phyloP scores from a whole-genome alignment of 2,113 vertebrate species.

The Hyaena hyaena region DNA sequence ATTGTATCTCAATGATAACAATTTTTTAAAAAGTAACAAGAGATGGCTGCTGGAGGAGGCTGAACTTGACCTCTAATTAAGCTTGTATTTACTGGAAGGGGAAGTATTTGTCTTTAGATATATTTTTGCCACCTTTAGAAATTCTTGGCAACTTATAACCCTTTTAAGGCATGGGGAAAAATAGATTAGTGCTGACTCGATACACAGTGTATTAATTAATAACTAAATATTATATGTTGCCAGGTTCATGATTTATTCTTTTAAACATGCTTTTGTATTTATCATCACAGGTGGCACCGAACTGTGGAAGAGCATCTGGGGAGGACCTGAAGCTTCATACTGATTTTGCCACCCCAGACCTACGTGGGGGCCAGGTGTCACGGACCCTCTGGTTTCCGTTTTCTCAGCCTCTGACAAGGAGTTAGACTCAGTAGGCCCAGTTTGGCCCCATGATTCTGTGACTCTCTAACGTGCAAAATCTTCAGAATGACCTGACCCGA shows the following conservation, averaged over 20 bases:
- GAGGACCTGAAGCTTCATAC: neutral
- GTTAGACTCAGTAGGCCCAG: neutral
- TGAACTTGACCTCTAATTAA: neutral
- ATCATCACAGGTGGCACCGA: neutral
- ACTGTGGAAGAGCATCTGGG: neutral
- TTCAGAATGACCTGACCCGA: slow-evolving; percentile 57
- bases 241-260: neutral
- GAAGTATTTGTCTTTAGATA: slow-evolving; percentile 19
- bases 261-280: neutral
- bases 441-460: neutral
- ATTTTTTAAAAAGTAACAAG: neutral
- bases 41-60: neutral
- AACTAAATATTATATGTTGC: slow-evolving; percentile 39
- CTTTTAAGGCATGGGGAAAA: slow-evolving; percentile 17
- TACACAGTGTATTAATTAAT: slow-evolving; percentile 46
- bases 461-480: slow-evolving; percentile 60
- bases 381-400: neutral
- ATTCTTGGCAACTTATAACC: slow-evolving; percentile 38
- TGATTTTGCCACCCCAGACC: neutral
- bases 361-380: neutral
- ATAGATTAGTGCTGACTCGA: slow-evolving; percentile 5
- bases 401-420: neutral
- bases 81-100: slow-evolving; percentile 34
- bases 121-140: slow-evolving; percentile 43
- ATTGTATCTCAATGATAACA: neutral